Conservation (phyloP, 2,888 invertebrate genomes). For the Timema cristinae region DNA sequence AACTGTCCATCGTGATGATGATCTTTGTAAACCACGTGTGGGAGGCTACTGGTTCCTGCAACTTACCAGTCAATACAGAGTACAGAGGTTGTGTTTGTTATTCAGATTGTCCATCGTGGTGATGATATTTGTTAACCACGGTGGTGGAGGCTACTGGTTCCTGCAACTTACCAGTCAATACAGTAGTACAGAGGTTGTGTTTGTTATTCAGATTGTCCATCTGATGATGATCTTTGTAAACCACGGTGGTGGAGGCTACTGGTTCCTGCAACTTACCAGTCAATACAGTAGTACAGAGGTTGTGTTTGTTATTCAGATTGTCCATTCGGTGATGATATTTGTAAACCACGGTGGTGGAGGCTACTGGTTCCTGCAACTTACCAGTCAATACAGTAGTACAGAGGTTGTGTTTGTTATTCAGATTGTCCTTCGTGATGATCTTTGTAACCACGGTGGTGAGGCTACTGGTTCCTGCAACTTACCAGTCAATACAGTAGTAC, state of each 20-base stretch:
- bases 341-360: slow-evolving; percentile 86
- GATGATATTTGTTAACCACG: slow-evolving; percentile 90
- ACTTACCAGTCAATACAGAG: too few species aligned
- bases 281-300: too few species aligned
- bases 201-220: slow-evolving; percentile 56
- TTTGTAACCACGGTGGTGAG: slow-evolving; percentile 88
- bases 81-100: too few species aligned
- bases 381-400: too few species aligned
- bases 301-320: slow-evolving; percentile 45
- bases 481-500: too few species aligned
- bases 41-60: too few species aligned
- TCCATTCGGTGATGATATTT: slow-evolving; percentile 85
- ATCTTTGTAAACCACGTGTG: too few species aligned
- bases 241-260: slow-evolving; percentile 83
- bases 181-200: too few species aligned
- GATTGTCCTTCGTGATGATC: slow-evolving; percentile 84
- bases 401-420: slow-evolving; percentile 39
- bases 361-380: slow-evolving; percentile 64
- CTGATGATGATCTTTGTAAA: slow-evolving; percentile 89
- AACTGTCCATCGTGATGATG: too few species aligned
- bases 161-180: slow-evolving; percentile 42
- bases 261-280: slow-evolving; percentile 53
- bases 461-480: slow-evolving; percentile 66
- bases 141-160: slow-evolving; percentile 82
- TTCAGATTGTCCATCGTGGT: slow-evolving; percentile 72